A percentile compares a stretch with the other conserved stretches of the same genome.
Conservation (phyloP, 2,797 vertebrate genomes). For the Tauraco hartlaubi region DNA sequence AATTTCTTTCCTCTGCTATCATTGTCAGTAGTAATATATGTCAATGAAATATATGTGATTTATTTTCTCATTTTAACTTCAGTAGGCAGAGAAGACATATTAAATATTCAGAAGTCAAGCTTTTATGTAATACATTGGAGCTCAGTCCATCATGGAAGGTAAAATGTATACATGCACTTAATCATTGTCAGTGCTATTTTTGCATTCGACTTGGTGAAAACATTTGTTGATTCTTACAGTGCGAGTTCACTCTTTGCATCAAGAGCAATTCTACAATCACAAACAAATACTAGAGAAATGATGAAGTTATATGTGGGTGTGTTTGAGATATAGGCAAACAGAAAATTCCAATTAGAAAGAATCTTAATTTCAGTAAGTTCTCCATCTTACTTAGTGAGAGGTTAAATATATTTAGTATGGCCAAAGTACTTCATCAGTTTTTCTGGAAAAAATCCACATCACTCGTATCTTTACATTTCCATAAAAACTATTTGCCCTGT, state of each 20-base stretch:
- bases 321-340: background rate
- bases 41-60: background rate
- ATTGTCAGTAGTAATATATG: background rate
- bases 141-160: background rate
- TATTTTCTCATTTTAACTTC: slow-evolving; percentile 19
- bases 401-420: background rate
- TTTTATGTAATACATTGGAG: background rate
- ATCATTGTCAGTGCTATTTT: background rate
- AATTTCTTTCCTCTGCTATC: background rate
- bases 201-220: background rate
- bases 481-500: background rate
- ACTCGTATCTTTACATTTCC: background rate
- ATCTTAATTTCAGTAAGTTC: background rate
- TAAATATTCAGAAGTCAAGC: slow-evolving; percentile 5
- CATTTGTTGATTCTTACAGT: background rate
- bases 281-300: background rate
- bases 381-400: background rate
- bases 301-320: background rate
- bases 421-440: background rate
- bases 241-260: background rate
- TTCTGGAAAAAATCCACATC: background rate
- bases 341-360: background rate
- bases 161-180: background rate
- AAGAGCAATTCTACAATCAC: background rate
- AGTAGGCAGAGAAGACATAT: background rate